Base-by-base conservation (phyloP, 37 sponge, comb jelly and placozoan species). In the Spongia lamella region DNA sequence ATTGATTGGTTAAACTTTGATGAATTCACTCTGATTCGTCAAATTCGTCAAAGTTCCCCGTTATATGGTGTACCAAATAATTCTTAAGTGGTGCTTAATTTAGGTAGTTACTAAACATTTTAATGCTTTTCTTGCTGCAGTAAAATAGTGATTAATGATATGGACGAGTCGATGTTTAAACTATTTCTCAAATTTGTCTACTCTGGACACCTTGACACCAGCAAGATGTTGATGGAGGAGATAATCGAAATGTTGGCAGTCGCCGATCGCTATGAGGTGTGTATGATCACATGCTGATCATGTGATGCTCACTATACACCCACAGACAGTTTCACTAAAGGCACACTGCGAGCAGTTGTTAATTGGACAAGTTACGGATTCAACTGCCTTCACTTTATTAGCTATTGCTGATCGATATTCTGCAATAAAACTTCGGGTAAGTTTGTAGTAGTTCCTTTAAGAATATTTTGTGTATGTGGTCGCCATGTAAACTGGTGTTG, bases 161-260 rank as follows among this genome's bases (percentile, higher is more conserved):
- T 63, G 53, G 82, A 81, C 1, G 87, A 70, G 56, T 25, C 38
- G 2, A 63, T 63, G 21, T 87, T 87, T 59, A 76, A 66, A 13
- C 61, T 39, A 16, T 87, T 87, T 55, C 65, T 87, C 29, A 49
- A 51, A 26, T 87, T 54, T 59, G 63, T 87, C 39, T 87, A 87
- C 54, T 77, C 82, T 20, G 81, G 55, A 13, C n/a, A 37, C 26
- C 9, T 81, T 19, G 82, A 76, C 26, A 36, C 47, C 19, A 34
- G 35, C 0, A 19, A 69, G 19, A 75, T 76, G 65, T 53, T 15
- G n/a, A 34, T 39, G 7, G 69, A 87, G 1, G 81, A 76, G 17
- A 31, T 87, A 7, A 21, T 77, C 16, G 87, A 87, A 57, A 38
- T 87, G 36, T 50, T 87, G 77, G 72, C 67, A 27, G 71, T 81